Evolutionary conservation across 1,140 invertebrate species (phyloP).

Genomic region (Harpegnathos saltator): DNA sequence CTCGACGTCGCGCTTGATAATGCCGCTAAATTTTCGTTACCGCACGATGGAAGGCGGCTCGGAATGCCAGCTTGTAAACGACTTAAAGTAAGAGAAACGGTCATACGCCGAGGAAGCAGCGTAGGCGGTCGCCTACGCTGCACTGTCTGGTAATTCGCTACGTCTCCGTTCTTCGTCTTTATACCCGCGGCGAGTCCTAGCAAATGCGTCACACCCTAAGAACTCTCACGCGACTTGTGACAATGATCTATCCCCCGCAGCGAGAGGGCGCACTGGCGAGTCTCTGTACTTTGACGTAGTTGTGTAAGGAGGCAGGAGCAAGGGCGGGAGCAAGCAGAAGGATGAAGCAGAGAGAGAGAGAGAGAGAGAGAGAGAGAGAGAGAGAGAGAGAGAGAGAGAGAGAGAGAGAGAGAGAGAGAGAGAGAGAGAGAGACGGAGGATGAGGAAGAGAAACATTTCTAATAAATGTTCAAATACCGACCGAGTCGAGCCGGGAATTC

Average conservation of each 20-base stretch:
- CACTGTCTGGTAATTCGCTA: conserved; percentile 62
- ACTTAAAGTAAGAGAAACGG: conserved; percentile 74
- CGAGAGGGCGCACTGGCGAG: background rate
- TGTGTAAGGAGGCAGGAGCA: too few species aligned
- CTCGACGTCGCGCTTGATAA: conserved; percentile 67
- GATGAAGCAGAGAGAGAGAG: too few species aligned
- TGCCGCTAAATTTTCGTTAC: conserved; percentile 75
- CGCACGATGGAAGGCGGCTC: conserved; percentile 37
- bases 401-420: too few species aligned
- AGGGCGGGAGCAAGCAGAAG: too few species aligned
- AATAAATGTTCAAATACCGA: conserved; percentile 31
- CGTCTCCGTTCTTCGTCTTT: conserved; percentile 62
- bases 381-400: too few species aligned
- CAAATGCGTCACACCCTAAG: conserved; percentile 47
- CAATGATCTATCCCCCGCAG: conserved; percentile 16
- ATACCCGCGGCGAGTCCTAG: conserved; percentile 3
- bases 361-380: too few species aligned
- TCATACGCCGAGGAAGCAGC: conserved; percentile 63
- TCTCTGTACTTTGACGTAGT: background rate
- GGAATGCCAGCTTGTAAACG: conserved; percentile 54
- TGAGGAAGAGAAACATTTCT: background rate
- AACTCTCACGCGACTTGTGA: conserved; percentile 44
- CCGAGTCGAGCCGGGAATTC: background rate
- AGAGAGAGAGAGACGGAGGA: too few species aligned
- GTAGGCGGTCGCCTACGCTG: conserved; percentile 48